A percentile compares a stretch with the other conserved stretches of the same genome.
Conservation (phyloP, 2,797 vertebrate species). For the Sebastes hubbsi region DNA sequence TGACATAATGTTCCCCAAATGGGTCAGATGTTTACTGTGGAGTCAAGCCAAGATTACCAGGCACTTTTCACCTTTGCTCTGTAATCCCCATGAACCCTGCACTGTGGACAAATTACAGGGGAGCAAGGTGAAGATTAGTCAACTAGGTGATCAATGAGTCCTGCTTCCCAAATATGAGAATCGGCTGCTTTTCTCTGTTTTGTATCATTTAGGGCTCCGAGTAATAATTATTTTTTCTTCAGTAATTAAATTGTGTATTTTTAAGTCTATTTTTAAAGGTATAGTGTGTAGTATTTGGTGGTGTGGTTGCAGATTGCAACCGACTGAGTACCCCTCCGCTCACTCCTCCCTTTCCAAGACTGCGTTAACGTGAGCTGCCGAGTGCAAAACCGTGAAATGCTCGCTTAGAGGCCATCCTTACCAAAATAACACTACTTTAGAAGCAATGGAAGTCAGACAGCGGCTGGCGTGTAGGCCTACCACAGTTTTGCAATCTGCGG, state of each 20-base stretch:
- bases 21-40: slow-evolving; percentile 58
- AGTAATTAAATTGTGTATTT: neutral
- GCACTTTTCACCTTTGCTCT: slow-evolving; percentile 56
- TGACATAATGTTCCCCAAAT: slow-evolving; percentile 60
- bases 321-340: too few relatives aligned
- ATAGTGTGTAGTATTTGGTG: too few relatives aligned
- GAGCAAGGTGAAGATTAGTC: slow-evolving; percentile 4
- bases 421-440: too few relatives aligned
- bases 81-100: slow-evolving; percentile 19
- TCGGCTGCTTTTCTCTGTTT: neutral
- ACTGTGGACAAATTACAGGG: neutral
- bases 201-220: neutral
- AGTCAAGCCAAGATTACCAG: slow-evolving; percentile 63
- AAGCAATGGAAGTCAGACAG: too few relatives aligned
- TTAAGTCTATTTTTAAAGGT: neutral
- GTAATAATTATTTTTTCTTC: neutral
- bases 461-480: too few relatives aligned
- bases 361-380: too few relatives aligned
- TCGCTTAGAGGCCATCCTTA: too few relatives aligned
- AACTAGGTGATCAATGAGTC: neutral
- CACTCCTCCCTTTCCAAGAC: too few relatives aligned
- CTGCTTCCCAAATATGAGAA: neutral
- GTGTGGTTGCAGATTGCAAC: too few relatives aligned
- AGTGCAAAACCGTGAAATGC: too few relatives aligned
- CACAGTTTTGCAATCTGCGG: too few relatives aligned